Conservation (phyloP, 2,888 invertebrate species). For the Lepidochrysops patricia region DNA sequence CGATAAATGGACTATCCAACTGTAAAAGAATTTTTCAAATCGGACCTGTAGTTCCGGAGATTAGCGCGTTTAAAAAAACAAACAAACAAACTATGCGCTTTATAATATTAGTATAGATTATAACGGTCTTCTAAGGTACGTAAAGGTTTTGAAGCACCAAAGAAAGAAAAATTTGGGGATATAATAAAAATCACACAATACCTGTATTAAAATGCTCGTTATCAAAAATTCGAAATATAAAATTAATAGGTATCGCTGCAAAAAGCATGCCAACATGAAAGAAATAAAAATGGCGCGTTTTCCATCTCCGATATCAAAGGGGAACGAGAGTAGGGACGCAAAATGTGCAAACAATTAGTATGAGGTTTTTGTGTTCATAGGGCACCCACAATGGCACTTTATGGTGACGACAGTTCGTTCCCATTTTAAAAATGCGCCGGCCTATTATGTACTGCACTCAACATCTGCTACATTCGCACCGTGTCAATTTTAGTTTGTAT, state of each 20-base stretch:
- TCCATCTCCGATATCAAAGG: constrained; percentile 17
- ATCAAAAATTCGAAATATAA: neutral
- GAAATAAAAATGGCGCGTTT: constrained; percentile 16
- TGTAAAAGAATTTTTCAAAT: too few relatives aligned
- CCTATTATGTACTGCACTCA: constrained; percentile 45
- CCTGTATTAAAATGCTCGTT: too few relatives aligned
- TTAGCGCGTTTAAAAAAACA: too few relatives aligned
- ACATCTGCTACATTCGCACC: constrained; percentile 45
- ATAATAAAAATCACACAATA: too few relatives aligned
- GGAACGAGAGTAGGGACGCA: constrained; percentile 37
- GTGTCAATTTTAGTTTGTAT: neutral
- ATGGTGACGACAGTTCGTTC: constrained; percentile 53
- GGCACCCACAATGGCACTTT: constrained; percentile 57
- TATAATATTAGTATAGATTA: too few relatives aligned
- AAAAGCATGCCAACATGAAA: neutral
- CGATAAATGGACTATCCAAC: too few relatives aligned
- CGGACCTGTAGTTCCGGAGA: too few relatives aligned
- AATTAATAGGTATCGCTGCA: neutral
- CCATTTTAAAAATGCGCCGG: constrained; percentile 45
- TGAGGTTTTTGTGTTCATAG: constrained; percentile 51
- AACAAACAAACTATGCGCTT: too few relatives aligned
- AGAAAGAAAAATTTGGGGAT: neutral
- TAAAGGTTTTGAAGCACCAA: too few relatives aligned
- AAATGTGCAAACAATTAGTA: constrained; percentile 73
- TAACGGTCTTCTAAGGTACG: too few relatives aligned